Evolutionary conservation across 1,140 invertebrate genomes (phyloP).

Genomic region (Holotrichia oblita): DNA sequence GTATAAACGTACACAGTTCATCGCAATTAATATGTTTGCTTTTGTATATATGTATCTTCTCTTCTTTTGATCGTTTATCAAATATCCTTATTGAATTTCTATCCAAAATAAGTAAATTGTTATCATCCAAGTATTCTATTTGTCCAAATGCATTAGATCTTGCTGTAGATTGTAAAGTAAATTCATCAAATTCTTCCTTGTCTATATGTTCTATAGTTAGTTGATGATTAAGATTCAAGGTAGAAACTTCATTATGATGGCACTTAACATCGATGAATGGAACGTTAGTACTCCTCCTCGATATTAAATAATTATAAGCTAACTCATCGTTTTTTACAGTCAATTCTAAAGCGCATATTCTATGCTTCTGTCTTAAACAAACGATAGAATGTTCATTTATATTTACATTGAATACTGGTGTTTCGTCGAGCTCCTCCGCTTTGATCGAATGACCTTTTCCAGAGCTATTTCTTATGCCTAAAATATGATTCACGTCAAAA

Average conservation of each 20-base stretch:
- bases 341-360: not conserved
- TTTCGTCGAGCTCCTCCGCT: not conserved
- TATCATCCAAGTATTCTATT: conserved; percentile 20
- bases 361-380: conserved; percentile 18
- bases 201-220: conserved; percentile 2
- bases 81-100: conserved; percentile 29
- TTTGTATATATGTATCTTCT: not conserved
- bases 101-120: not conserved
- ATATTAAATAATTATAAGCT: not conserved
- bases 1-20: not conserved
- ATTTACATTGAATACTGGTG: not conserved
- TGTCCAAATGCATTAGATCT: conserved; percentile 25
- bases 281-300: not conserved
- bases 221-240: conserved; percentile 25
- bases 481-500: not conserved
- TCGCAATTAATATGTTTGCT: conserved; percentile 19
- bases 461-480: not conserved
- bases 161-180: not conserved
- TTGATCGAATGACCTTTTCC: not conserved
- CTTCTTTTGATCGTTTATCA: conserved; percentile 15
- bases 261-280: conserved; percentile 33
- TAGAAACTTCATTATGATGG: conserved; percentile 3
- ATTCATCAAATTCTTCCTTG: not conserved
- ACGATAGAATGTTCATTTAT: not conserved
- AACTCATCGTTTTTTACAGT: not conserved